Base-by-base conservation (phyloP, 2,888 invertebrate species). In the Drosophila birchii region DNA sequence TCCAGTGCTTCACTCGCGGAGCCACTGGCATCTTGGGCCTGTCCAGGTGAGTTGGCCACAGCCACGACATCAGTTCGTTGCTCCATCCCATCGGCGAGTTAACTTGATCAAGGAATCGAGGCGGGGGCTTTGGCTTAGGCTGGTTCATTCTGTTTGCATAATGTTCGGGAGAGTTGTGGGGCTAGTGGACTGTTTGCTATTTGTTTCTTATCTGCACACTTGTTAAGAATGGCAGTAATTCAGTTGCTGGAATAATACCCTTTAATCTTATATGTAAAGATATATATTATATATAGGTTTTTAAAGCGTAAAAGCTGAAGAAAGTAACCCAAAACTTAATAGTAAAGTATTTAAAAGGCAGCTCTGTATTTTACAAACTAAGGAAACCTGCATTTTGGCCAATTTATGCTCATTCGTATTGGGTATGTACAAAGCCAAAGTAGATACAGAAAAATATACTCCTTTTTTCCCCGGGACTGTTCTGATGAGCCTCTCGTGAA, bases 21-120 rank as follows among this genome's bases (percentile, higher is more conserved):
- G 96, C 97, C 34, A 95, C 95, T 32, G 98, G 98, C 60, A 97
- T 99, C 90, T 94, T 98, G 86, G 97, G 96, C 2, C 93, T 99
- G 53, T 96, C 96, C 86, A 96, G 97, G 96, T 97, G 92, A 93
- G 93, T 90, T 67, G 34, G 57, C 36, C 51, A 9, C 39, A n/a
- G 29, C 16, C 47, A 16, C 36, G 12, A 36, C 12, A 47, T 29
- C n/a, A 34, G 9, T 23, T 29, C 51, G 11, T 29, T 7, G 20
- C 14, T 8, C 3, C 39, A 29, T 0, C 12, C n/a, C 7, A 5
- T 36, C 36, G 34, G n/a, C 39, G 39, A 34, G 12, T 47, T 36
- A 70, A 51, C 45, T 59, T 34, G 49, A 61, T 16, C 29, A 47
- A 39, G 38, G 26, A 41, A 43, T 54, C 38, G n/a, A 26, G 26